Evolutionary conservation across 1,140 invertebrate species (phyloP), one percentile per base, ranked within the genome.

Genomic region (Drosophila subobscura): DNA sequence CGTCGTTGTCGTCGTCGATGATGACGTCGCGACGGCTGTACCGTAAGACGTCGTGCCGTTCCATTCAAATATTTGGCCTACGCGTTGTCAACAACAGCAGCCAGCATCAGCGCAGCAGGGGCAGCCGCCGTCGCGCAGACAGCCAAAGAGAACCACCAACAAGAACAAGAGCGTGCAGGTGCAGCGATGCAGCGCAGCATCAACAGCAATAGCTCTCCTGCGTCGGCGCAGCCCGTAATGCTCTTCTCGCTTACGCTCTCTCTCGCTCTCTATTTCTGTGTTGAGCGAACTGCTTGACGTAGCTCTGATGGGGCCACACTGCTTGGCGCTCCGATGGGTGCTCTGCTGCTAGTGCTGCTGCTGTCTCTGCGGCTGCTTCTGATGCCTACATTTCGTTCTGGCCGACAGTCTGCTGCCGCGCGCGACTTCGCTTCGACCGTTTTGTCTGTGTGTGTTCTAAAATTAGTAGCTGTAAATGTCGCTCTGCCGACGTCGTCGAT

Each of bases 31-130:
- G 53, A 66, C 55, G 40, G 61, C 45, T 76, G 40, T 84, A 84
- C 80, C 80, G 79, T 84, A 84, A 85, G 51, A 72, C 41, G 49
- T 16, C 45, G 52, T 51, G 52, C 63, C 58, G 41, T 46, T 60
- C 55, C 79, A 55, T 80, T 66, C 56, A 80, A 84, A 80, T 86
- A 80, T 84, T 80, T 80, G 81, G 81, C 80, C 81, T 84, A 84
- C 80, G 81, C 80, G 77, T 66, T 73, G 80, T 73, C 81, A 76
- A 63, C 61, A 70, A 37, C 14, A 53, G 45, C 40, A 72, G 33
- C 51, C 50, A 45, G 45, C 51, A 70, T 29, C 33, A 65, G 14
- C 47, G 47, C 74, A 49, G 50, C 74, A 50, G 50, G 25, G 54
- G 54, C 29, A 37, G 4, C 37, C 33, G 33, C 10, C 10, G 33